phyloP scores from a whole-genome alignment of 2,888 invertebrate genomes.

The Vannuccia rotundouncinata region DNA sequence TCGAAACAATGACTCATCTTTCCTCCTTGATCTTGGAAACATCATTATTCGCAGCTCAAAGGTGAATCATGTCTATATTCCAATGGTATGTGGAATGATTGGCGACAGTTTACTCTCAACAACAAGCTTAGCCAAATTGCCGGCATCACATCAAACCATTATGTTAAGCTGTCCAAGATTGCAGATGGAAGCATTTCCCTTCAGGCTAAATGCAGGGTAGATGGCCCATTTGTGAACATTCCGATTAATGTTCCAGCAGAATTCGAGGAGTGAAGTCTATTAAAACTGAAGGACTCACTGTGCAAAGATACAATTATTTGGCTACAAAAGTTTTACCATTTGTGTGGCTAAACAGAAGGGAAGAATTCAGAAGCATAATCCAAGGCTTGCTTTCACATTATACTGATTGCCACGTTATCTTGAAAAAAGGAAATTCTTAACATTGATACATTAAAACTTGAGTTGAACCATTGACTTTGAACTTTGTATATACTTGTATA shows the following conservation, averaged over 20 bases:
- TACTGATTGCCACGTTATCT: too few relatives aligned
- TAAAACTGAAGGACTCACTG: not conserved
- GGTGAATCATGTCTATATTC: not conserved
- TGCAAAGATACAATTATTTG: constrained; percentile 6
- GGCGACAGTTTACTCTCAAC: not conserved
- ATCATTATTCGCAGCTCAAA: not conserved
- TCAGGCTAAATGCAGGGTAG: not conserved
- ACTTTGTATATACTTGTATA: too few relatives aligned
- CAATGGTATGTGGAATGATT: not conserved
- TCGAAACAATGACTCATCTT: not conserved
- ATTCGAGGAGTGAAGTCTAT: not conserved
- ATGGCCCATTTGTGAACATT: not conserved
- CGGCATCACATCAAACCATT: not conserved
- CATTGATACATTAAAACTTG: too few relatives aligned
- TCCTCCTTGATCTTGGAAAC: not conserved
- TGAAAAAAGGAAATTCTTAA: too few relatives aligned
- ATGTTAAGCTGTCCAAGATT: not conserved
- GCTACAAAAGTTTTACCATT: not conserved
- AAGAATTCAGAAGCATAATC: too few relatives aligned
- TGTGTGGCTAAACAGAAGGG: too few relatives aligned
- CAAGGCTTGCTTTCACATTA: too few relatives aligned
- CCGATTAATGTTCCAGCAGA: not conserved
- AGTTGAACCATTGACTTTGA: too few relatives aligned
- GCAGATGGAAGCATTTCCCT: not conserved
- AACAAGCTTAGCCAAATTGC: not conserved